These are phyloP conservation scores for Lochmaea capreae DNA, from an alignment of 2,888 invertebrate species.

Conservation along the genomic window DNA sequence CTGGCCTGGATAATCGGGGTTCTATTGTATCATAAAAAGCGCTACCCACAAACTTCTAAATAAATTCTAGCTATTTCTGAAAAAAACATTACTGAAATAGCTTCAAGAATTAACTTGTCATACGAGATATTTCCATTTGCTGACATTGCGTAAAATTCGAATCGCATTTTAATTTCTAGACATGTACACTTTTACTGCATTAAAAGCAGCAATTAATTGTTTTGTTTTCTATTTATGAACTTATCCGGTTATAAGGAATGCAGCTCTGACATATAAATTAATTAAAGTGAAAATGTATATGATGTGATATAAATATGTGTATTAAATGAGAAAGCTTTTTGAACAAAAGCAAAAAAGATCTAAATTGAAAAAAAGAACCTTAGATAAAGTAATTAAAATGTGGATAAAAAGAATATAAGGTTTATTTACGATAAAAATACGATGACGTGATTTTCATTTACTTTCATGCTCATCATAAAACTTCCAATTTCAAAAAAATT, in stretches of 20 bases:
- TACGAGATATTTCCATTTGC: not conserved
- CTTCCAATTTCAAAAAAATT: no score
- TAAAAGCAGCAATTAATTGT: slow-evolving; percentile 19
- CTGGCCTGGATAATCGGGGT: no score
- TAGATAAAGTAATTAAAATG: no score
- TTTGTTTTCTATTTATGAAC: slow-evolving; percentile 18
- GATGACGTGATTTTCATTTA: no score
- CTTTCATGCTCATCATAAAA: no score
- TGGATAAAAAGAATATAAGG: no score
- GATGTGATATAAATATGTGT: slow-evolving; percentile 10
- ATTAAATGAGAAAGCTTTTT: slow-evolving; percentile 5
- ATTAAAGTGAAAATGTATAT: slow-evolving; percentile 25
- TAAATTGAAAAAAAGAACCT: no score
- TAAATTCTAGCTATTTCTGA: no score
- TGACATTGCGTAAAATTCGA: not conserved
- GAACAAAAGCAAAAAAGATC: no score
- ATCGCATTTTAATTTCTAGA: slow-evolving; percentile 8
- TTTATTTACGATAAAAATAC: no score
- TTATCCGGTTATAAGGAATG: slow-evolving; percentile 19
- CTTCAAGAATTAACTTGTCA: not conserved
- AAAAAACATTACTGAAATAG: not conserved
- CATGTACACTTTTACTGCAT: slow-evolving; percentile 1
- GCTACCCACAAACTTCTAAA: no score
- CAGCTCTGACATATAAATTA: slow-evolving; percentile 21
- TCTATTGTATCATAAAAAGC: no score